Percentiles rank a stretch among this genome's conserved stretches.
phyloP scores from a whole-genome alignment of 1,140 invertebrate genomes.

The Stenopsyche tienmushanensis region DNA sequence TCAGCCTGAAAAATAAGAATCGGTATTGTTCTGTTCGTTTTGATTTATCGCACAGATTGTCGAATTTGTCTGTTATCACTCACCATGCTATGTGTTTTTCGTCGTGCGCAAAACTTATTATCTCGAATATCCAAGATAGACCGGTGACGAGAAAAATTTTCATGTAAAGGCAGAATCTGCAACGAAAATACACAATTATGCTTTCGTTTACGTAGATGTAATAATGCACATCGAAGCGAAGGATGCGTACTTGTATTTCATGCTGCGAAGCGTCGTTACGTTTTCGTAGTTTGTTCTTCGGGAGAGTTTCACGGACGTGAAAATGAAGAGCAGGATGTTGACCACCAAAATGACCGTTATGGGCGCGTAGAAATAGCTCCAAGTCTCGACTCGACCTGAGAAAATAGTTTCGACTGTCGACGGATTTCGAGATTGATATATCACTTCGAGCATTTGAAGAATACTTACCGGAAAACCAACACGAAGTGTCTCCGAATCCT shows the following conservation, averaged over 20 bases:
- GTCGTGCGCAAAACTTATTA: slow-evolving; percentile 53
- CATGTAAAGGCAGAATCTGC: slow-evolving; percentile 63
- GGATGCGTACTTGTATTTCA: slow-evolving; percentile 59
- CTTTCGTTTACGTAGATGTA: neutral
- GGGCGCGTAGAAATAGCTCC: slow-evolving; percentile 68
- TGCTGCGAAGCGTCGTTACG: slow-evolving; percentile 55
- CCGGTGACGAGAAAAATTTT: slow-evolving; percentile 74
- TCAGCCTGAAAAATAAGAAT: slow-evolving; percentile 55
- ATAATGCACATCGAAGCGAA: too few species aligned
- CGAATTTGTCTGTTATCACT: slow-evolving; percentile 21
- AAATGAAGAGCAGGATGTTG: slow-evolving; percentile 61
- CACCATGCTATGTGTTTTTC: slow-evolving; percentile 51
- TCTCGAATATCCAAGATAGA: slow-evolving; percentile 71
- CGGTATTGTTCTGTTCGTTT: neutral
- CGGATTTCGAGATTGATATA: too few species aligned
- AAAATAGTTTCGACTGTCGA: too few species aligned
- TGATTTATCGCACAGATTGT: neutral
- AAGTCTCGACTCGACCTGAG: slow-evolving; percentile 56
- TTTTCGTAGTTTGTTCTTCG: slow-evolving; percentile 53
- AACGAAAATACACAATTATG: slow-evolving; percentile 41
- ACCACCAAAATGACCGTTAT: slow-evolving; percentile 56
- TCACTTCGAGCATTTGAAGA: too few species aligned
- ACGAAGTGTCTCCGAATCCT: slow-evolving; percentile 56
- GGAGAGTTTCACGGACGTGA: slow-evolving; percentile 60
- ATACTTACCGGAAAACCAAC: slow-evolving; percentile 64